Evolutionary conservation across 2,113 vertebrate genomes (phyloP).

Genomic region (Cephalopterus ornatus): DNA sequence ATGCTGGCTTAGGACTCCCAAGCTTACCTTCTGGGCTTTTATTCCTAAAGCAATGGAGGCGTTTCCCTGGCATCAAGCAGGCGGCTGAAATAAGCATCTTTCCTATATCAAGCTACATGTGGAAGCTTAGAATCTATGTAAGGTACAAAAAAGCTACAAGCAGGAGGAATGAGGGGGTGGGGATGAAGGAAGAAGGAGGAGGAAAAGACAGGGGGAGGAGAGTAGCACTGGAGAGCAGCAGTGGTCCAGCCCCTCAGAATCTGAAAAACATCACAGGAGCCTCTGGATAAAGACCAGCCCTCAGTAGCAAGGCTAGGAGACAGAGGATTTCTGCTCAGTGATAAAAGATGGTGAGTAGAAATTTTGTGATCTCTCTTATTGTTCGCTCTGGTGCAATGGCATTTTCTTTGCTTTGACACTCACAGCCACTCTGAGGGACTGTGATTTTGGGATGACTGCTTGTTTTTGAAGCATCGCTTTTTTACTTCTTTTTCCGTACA

Average conservation of each 20-base stretch:
- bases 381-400: background rate
- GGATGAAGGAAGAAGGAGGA: conserved; percentile 39
- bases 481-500: background rate
- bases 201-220: conserved; percentile 54
- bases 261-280: conserved; percentile 59
- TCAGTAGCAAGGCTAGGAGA: conserved; percentile 18
- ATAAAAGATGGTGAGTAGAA: conserved; percentile 55
- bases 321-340: conserved; percentile 55
- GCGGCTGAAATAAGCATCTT: conserved; percentile 32
- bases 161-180: conserved; percentile 50
- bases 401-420: background rate
- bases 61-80: conserved; percentile 1
- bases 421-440: background rate
- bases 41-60: background rate
- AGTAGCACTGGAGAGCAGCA: conserved; percentile 50
- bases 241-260: conserved; percentile 58
- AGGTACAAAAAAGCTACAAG: conserved; percentile 19
- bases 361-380: conserved; percentile 14
- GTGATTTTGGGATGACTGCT: conserved; percentile 24
- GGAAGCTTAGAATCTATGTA: background rate
- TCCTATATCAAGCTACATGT: conserved; percentile 27
- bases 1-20: background rate
- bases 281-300: conserved; percentile 55
- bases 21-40: background rate
- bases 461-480: background rate